Percentiles rank a stretch among this genome's conserved stretches.
Evolutionary conservation across 2,113 vertebrate species (phyloP).

Genomic region (Romanogobio albipinnatus): DNA sequence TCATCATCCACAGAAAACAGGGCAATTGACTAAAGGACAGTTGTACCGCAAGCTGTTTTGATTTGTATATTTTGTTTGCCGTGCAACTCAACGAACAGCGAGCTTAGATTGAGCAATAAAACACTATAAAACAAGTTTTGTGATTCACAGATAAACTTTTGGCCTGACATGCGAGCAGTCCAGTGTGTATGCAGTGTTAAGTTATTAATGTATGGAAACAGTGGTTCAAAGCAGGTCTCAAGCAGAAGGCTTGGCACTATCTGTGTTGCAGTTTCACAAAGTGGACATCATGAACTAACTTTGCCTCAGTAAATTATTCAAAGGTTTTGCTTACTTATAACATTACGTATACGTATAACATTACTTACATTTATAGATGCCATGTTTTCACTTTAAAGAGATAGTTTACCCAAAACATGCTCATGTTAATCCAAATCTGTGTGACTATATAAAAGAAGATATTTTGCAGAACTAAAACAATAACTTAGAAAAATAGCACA

Average conservation of each 20-base stretch:
- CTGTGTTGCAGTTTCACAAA: not conserved
- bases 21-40: conserved; percentile 48
- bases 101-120: conserved; percentile 32
- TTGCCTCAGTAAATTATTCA: conserved; percentile 21
- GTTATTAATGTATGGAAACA: not conserved
- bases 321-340: conserved; percentile 1
- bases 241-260: not conserved
- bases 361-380: not conserved
- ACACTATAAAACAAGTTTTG: conserved; percentile 27
- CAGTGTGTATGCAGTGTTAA: not conserved
- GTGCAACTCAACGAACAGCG: conserved; percentile 41
- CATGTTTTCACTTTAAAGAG: not conserved
- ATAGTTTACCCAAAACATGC: not conserved
- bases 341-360: not conserved
- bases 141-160: not conserved
- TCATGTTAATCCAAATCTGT: not conserved
- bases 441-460: not conserved
- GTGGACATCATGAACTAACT: not conserved
- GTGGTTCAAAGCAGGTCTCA: not conserved
- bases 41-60: conserved; percentile 40
- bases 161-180: not conserved
- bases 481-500: not conserved
- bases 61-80: conserved; percentile 48
- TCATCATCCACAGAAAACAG: conserved; percentile 47
- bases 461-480: not conserved